Percentiles rank a stretch among this genome's conserved stretches.
Conservation (phyloP, 2,888 invertebrate species). For the Colletes collaris region DNA sequence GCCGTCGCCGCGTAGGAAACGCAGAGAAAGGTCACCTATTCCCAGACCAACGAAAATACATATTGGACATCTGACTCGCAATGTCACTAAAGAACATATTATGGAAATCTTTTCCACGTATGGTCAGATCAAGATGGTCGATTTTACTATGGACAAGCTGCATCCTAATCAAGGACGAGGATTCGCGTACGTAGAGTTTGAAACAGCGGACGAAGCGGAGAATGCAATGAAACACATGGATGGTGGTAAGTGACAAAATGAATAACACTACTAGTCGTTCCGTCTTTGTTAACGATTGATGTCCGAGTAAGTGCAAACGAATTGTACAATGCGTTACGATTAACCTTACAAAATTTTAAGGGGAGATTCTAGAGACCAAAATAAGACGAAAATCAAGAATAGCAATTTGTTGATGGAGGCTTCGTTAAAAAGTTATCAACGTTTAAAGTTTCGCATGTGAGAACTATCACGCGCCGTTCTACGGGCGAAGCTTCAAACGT, state of each 20-base stretch:
- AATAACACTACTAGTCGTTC: too few relatives aligned
- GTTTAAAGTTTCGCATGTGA: too few relatives aligned
- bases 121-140: slow-evolving; percentile 93
- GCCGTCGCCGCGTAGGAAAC: slow-evolving; percentile 87
- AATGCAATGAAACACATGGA: slow-evolving; percentile 99
- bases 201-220: slow-evolving; percentile 96
- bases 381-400: too few relatives aligned
- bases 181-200: slow-evolving; percentile 97
- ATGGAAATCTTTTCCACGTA: slow-evolving; percentile 96
- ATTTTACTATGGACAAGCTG: slow-evolving; percentile 94
- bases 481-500: too few relatives aligned
- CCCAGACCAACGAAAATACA: slow-evolving; percentile 97
- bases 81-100: slow-evolving; percentile 95
- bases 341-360: too few relatives aligned
- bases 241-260: slow-evolving; percentile 87
- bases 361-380: too few relatives aligned
- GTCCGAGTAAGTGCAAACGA: too few relatives aligned
- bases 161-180: slow-evolving; percentile 96
- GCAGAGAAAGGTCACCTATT: slow-evolving; percentile 93
- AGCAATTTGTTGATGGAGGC: too few relatives aligned
- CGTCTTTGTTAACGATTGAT: background rate
- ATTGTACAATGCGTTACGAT: too few relatives aligned
- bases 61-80: slow-evolving; percentile 95
- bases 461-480: too few relatives aligned
- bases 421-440: too few relatives aligned